Conservation (phyloP, 2,113 vertebrate species). For the Microcebus murinus region DNA sequence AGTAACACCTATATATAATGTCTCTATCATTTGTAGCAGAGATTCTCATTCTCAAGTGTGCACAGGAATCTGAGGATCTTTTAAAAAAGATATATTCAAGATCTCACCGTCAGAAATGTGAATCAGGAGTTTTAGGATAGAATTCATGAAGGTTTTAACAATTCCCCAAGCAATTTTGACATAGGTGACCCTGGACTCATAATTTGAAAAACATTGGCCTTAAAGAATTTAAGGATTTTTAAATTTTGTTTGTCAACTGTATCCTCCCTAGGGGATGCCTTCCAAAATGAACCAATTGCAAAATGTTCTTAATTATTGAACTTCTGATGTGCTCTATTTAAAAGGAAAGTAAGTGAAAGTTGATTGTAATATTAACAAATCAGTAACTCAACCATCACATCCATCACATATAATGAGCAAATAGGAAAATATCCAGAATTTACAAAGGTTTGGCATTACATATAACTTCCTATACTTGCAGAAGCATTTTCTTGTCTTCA, state of each 20-base stretch:
- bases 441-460: not conserved
- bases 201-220: not conserved
- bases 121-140: not conserved
- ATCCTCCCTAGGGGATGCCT: not conserved
- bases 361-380: not conserved
- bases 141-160: not conserved
- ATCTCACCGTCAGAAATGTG: not conserved
- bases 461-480: not conserved
- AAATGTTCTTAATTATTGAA: not conserved
- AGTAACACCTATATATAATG: not conserved
- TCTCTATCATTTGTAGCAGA: not conserved
- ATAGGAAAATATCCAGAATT: not conserved
- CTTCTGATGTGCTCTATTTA: not conserved
- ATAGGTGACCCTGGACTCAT: not conserved
- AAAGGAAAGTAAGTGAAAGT: not conserved
- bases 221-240: not conserved
- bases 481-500: not conserved
- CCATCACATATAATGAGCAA: not conserved
- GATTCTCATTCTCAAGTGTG: not conserved
- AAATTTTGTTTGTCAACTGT: not conserved
- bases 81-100: not conserved
- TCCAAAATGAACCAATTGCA: not conserved
- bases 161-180: not conserved
- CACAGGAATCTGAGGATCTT: not conserved
- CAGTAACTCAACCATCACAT: not conserved